Evolutionary conservation across 2,888 invertebrate genomes (phyloP), one percentile per base, ranked within the genome.

Genomic region (Eupeodes luniger): DNA sequence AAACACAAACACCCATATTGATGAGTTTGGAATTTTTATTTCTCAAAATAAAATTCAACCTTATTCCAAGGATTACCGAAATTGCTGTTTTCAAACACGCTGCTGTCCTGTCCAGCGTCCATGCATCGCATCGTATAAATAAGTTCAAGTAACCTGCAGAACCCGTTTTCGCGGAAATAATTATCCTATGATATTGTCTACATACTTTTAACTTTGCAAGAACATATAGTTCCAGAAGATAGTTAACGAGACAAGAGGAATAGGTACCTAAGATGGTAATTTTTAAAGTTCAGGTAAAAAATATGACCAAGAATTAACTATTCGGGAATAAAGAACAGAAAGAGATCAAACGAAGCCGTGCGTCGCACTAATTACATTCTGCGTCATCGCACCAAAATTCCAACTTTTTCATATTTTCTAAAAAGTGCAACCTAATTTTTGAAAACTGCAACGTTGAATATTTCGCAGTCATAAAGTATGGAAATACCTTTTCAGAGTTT

Each of bases 271-370:
- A 57, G 14, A 66, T n/a, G 14, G 19, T 11, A 19, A 74, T 84
- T 79, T 79, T 84, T 75, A 49, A 67, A 80, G 62, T 75, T 44
- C 80, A 85, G 84, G 84, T 85, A 84, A 34, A 51, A 55, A 74
- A 51, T 49, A 27, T 16, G 2, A 19, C 19, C 19, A 19, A 19
- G 1, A 19, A 19, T 19, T 19, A 19, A 19, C 19, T 19, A 19
- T 16, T 5, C 0, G 1, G 16, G n/a, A 64, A 36, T n/a, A 19
- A 19, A 11, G 27, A 14, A 34, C 74, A 16, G 5, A 7, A 19
- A 9, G 12, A 61, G 51, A 69, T 57, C 75, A 84, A 84, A 80
- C 53, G 61, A 27, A 40, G 27, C 80, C 74, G 53, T 44, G 75
- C 67, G 53, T 44, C 62, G 40, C 40, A 19, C 59, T 40, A 69